Percentiles rank a stretch among this genome's conserved stretches.
These are phyloP conservation scores for sheep (Ovis aries) DNA, from an alignment of 2,113 vertebrate species.

Conservation along the genomic window ARS-UI_Ramb_v3.0 NC_056065.1:69082001-69082500, in stretches of 20 bases:
- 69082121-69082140: background rate
- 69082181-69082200: background rate
- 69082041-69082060: background rate
- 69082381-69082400: background rate
- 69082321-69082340: background rate
- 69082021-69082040: background rate
- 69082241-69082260: background rate
- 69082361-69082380: background rate
- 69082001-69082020: background rate
- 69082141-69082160: background rate
- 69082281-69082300: background rate
- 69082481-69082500: background rate
- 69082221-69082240: background rate
- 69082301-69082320: background rate
- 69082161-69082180: background rate
- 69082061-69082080: background rate
- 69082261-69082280: background rate
- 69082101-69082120: background rate
- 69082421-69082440: background rate
- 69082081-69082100: background rate
- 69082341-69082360: background rate
- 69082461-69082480: accelerated
- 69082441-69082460: background rate
- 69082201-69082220: background rate
- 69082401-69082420: background rate